Conservation (phyloP, 2,113 vertebrate genomes). For the Zosterops pallidus region DNA sequence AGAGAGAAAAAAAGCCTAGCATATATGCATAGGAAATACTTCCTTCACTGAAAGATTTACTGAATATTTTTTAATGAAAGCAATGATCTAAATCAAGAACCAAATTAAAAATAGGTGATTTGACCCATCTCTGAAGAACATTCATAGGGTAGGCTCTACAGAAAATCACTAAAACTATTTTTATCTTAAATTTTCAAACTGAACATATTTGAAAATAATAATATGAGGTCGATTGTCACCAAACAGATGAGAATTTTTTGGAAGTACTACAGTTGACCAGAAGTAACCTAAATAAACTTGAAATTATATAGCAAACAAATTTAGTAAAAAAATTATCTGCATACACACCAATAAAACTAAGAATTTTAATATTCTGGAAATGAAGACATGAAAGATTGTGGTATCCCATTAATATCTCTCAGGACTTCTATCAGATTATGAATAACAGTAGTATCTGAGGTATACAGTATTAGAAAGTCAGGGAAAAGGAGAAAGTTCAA, state of each 20-base stretch:
- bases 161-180: not conserved
- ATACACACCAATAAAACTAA: not conserved
- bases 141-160: not conserved
- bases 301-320: not conserved
- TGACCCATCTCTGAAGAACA: not conserved
- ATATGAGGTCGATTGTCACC: not conserved
- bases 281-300: not conserved
- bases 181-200: not conserved
- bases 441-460: not conserved
- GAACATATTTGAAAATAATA: not conserved
- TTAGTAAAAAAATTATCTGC: not conserved
- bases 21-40: not conserved
- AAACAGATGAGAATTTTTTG: not conserved
- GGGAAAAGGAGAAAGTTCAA: not conserved
- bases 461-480: fast-evolving
- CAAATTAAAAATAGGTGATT: not conserved
- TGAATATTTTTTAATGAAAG: not conserved
- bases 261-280: not conserved
- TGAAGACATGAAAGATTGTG: not conserved
- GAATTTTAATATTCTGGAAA: not conserved
- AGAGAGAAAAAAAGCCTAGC: not conserved
- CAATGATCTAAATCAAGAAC: not conserved
- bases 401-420: not conserved
- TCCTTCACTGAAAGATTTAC: not conserved
- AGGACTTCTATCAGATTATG: not conserved